Evolutionary conservation across 2,888 invertebrate species (phyloP), one percentile per base, ranked within the genome.

Genomic region (Eudiplozoon nipponicum): DNA sequence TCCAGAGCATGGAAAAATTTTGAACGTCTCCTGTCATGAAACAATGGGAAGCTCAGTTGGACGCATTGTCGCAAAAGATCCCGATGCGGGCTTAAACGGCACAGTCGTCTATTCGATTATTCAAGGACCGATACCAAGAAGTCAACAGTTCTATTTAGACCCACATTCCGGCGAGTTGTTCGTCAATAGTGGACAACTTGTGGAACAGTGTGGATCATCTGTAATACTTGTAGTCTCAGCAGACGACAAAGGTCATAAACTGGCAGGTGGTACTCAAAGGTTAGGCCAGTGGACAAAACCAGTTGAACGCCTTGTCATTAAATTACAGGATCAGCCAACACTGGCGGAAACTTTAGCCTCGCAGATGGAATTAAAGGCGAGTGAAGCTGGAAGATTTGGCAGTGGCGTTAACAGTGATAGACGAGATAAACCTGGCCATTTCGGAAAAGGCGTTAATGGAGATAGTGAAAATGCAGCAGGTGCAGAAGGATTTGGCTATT

Each of bases 11-110:
- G 31, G 31, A 15, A 31, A 31, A 15, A 7, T n/a, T 15, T 13
- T 31, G 4, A 31, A 31, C 17, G 31, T 31, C 5, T 31, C 31
- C 17, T 31, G 31, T 15, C 31, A 31, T 31, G 31, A 31, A 17
- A 31, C 17, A 13, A 31, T 31, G 11, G 31, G 31, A 4, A 17
- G 13, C 17, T 4, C 31, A 15, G 31, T 31, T 15, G 31, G 31
- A 7, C 17, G 13, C 9, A 15, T 31, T 7, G 5, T 15, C 11
- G 31, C 31, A 5, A 7, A 5, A 7, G 31, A 31, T 31, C 9
- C 5, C 5, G 31, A 31, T 31, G 13, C 11, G 17, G 31, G 31
- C 17, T 7, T 15, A 7, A 31, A 31, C 17, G 31, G 31, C 4
- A 31, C 31, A 7, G 17, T 31, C 5, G 13, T 31, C 5, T 31